Conservation (phyloP, 2,888 invertebrate genomes). For the Cheilosia pagana region DNA sequence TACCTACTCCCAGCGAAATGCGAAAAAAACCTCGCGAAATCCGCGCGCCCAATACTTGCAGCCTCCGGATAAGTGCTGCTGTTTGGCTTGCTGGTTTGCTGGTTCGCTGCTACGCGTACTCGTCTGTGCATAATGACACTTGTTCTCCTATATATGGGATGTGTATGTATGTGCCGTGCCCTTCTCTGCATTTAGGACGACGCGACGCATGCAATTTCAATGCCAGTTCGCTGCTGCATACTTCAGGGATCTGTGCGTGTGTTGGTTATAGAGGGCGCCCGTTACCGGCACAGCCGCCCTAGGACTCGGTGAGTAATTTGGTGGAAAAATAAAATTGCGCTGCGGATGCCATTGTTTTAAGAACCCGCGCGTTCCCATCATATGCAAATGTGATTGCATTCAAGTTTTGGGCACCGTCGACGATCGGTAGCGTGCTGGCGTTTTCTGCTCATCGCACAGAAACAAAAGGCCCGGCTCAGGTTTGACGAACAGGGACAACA, state of each 20-base stretch:
- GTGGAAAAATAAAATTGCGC: conserved; percentile 74
- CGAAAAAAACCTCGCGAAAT: conserved; percentile 36
- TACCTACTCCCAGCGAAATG: not conserved
- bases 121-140: conserved; percentile 74
- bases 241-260: conserved; percentile 57
- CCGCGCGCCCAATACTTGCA: conserved; percentile 50
- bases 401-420: conserved; percentile 31
- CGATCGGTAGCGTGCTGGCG: conserved; percentile 21
- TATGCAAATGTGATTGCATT: conserved; percentile 74
- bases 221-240: conserved; percentile 47
- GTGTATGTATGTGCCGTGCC: not conserved
- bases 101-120: conserved; percentile 70
- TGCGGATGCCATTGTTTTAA: conserved; percentile 74
- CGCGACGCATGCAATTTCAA: conserved; percentile 39
- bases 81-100: conserved; percentile 42
- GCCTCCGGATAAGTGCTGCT: conserved; percentile 67
- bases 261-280: conserved; percentile 22
- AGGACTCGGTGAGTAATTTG: conserved; percentile 72
- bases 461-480: conserved; percentile 40
- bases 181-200: not conserved
- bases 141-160: conserved; percentile 32
- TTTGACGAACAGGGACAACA: conserved; percentile 15
- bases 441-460: conserved; percentile 55
- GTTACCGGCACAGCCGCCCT: conserved; percentile 7
- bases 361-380: conserved; percentile 64